Evolutionary conservation across 2,888 invertebrate genomes (phyloP).

Genomic region (Tryphoninae sp.): DNA sequence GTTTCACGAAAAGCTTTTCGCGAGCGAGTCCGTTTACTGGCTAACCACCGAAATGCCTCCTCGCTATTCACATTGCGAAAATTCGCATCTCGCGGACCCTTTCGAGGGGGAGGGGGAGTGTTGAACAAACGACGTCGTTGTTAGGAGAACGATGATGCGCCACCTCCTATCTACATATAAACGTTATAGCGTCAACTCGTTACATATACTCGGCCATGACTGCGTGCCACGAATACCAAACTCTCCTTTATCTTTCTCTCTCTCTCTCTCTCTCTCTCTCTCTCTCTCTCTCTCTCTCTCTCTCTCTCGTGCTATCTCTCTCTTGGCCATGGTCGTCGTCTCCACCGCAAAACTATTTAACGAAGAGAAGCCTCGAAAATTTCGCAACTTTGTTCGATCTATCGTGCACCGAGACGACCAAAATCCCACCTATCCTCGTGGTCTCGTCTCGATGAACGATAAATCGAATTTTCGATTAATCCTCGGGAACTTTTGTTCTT

Average conservation of each 20-base stretch:
- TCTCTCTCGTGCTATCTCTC: background rate
- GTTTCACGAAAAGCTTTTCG: constrained; percentile 30
- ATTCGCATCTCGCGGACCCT: constrained; percentile 18
- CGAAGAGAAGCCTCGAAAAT: constrained; percentile 23
- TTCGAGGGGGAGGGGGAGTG: background rate
- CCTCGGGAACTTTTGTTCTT: background rate
- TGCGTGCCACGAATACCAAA: constrained; percentile 62
- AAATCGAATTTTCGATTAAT: constrained; percentile 25
- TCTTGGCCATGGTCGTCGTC: constrained; percentile 4
- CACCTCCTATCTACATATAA: constrained; percentile 35
- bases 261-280: constrained; percentile 8
- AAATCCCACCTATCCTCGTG: background rate
- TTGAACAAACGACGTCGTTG: constrained; percentile 30
- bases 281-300: background rate
- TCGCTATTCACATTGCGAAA: constrained; percentile 27
- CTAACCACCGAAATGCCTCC: constrained; percentile 39
- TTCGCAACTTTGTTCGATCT: constrained; percentile 58
- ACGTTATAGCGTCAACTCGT: constrained; percentile 11
- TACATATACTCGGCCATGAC: constrained; percentile 14
- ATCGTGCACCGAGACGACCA: constrained; percentile 61
- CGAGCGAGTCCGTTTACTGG: constrained; percentile 14
- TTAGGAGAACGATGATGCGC: constrained; percentile 44
- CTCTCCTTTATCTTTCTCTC: constrained; percentile 8
- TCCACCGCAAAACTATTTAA: constrained; percentile 63
- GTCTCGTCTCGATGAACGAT: constrained; percentile 49